Evolutionary conservation across 1,140 invertebrate species (phyloP), one percentile per base, ranked within the genome.

Genomic region (Parasteatoda tepidariorum): DNA sequence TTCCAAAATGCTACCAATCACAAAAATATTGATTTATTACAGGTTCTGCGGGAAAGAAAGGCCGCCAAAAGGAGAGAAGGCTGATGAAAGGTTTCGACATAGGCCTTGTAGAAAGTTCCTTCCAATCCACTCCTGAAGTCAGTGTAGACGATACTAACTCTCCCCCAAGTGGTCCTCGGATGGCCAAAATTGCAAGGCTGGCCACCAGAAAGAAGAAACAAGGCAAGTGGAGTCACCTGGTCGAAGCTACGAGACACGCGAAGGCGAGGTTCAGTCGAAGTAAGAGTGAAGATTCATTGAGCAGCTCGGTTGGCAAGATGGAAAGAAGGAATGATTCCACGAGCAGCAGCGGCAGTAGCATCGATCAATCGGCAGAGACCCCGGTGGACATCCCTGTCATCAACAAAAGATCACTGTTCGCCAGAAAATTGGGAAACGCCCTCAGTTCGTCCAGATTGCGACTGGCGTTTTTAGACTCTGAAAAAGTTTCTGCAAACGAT

Each of bases 51-150:
- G 95, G 96, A 33, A 97, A 97, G 90, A 97, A 97, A 90, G 96
- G 96, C 88, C 92, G 96, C 0, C 95, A 97, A 88, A 96, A 96
- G 89, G 96, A 97, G 88, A 91, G 96, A 0, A 92, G 96, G 0
- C 90, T 97, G 26, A 97, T 97, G 95, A 97, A 97, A 88, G 96
- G 96, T 2, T 97, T 97, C 91, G 97, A 97, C 90, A 87, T 88
- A 33, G 86, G 85, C 15, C 38, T 86, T 7, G 84, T 85, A 5
- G 85, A 86, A 61, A 82, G 85, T 61, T 86, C 85, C 26, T 75
- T 85, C 11, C 84, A 85, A 28, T 81, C 84, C 9, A 76, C 84
- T 28, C 68, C 84, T 2, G 85, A 86, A 71, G 73, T 82, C 2
- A 85, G 83, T 28, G 71, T 85, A 1, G 85, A 84, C n/a, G 83